A percentile compares a stretch with the other conserved stretches of the same genome.
These are phyloP conservation scores for Anneissia japonica DNA, from an alignment of 35 echinoderm and acorn worm species.

Conservation along the genomic window DNA sequence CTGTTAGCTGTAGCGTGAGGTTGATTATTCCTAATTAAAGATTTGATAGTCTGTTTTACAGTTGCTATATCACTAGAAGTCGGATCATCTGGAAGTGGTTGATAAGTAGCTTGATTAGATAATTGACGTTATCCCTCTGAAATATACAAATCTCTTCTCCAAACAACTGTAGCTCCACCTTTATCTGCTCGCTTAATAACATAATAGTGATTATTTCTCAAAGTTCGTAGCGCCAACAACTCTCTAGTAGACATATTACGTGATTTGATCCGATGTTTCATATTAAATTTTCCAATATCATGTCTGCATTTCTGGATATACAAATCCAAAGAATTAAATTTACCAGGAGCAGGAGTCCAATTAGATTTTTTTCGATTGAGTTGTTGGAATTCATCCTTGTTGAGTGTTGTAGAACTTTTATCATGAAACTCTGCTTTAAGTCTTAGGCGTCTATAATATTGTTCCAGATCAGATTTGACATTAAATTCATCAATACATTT, in stretches of 20 bases:
- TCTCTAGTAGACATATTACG: not conserved
- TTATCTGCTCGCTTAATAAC: not conserved
- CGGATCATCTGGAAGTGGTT: not conserved
- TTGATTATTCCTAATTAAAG: not conserved
- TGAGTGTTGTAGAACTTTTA: not conserved
- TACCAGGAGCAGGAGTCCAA: not conserved
- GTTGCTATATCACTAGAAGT: not conserved
- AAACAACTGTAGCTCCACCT: not conserved
- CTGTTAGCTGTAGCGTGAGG: not conserved
- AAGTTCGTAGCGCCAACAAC: not conserved
- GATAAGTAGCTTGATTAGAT: not conserved
- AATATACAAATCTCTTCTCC: not conserved
- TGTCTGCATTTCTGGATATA: not conserved
- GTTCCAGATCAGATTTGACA: not conserved
- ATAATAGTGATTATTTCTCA: not conserved
- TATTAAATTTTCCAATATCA: not conserved
- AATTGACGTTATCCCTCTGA: not conserved
- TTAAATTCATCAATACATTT: not conserved
- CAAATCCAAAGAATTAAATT: not conserved
- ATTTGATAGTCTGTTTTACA: not conserved
- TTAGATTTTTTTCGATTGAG: not conserved
- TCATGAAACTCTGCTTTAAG: not conserved
- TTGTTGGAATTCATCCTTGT: not conserved
- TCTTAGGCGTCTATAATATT: not conserved
- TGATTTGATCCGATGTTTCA: not conserved